Conservation (phyloP, 2,113 vertebrate genomes). For the Caracal caracal region DNA sequence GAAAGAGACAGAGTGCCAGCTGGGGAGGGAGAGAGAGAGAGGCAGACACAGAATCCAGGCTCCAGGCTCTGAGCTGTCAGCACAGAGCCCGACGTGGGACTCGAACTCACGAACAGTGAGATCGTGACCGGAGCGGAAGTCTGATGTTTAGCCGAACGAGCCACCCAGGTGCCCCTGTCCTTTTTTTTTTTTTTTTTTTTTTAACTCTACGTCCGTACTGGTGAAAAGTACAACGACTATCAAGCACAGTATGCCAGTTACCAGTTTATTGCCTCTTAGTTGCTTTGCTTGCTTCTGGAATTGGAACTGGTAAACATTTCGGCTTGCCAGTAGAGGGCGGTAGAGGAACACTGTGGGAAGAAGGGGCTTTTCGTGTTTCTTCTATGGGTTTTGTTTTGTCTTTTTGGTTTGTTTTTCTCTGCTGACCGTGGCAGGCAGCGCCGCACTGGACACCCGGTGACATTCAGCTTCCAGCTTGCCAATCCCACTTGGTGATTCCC, state of each 20-base stretch:
- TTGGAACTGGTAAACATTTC: neutral
- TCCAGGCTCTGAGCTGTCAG: too few relatives aligned
- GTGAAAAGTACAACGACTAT: neutral
- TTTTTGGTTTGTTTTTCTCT: neutral
- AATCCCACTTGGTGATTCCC: neutral
- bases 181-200: neutral
- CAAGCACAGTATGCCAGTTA: neutral
- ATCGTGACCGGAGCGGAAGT: too few relatives aligned
- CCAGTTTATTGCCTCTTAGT: neutral
- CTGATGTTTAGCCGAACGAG: too few relatives aligned
- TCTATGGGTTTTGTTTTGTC: neutral
- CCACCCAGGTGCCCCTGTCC: too few relatives aligned
- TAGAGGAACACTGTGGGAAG: neutral
- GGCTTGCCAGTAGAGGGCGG: neutral
- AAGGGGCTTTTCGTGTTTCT: neutral
- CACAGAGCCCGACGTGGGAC: too few relatives aligned
- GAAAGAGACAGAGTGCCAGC: too few relatives aligned
- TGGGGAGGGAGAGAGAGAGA: too few relatives aligned
- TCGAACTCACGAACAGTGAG: too few relatives aligned
- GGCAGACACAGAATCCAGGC: too few relatives aligned
- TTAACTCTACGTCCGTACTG: neutral
- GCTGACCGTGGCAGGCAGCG: neutral
- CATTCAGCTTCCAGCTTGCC: neutral
- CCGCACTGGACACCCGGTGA: neutral
- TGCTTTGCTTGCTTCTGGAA: neutral